Evolutionary conservation across 2,797 vertebrate genomes (phyloP).

Genomic region (Urophycis tenuis): DNA sequence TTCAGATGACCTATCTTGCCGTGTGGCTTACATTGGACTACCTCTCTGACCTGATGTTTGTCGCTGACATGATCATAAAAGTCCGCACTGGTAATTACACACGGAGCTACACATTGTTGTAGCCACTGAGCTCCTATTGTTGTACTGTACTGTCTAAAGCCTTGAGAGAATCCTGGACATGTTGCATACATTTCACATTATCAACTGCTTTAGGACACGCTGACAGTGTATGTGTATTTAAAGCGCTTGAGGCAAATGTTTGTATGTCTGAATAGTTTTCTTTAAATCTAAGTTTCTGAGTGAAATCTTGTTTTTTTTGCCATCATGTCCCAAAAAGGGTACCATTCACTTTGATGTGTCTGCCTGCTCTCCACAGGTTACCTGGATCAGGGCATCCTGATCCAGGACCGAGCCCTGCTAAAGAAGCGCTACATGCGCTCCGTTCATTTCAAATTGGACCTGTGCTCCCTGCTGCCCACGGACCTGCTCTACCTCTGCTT

Average conservation of each 20-base stretch:
- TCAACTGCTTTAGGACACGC: not conserved
- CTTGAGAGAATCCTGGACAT: too few relatives aligned
- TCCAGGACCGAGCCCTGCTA: slow-evolving; percentile 66
- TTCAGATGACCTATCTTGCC: slow-evolving; percentile 66
- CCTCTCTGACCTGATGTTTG: slow-evolving; percentile 76
- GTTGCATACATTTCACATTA: not conserved
- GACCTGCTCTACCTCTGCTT: slow-evolving; percentile 77
- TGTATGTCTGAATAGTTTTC: not conserved
- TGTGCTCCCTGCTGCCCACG: slow-evolving; percentile 75
- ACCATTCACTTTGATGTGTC: not conserved
- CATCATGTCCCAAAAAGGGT: not conserved
- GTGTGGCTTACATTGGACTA: slow-evolving; percentile 83
- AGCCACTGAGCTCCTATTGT: too few relatives aligned
- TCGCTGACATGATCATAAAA: slow-evolving; percentile 73
- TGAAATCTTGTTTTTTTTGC: too few relatives aligned
- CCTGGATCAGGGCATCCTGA: slow-evolving; percentile 83
- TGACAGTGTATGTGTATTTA: not conserved
- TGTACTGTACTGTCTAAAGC: too few relatives aligned
- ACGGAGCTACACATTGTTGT: not conserved
- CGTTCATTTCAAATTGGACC: slow-evolving; percentile 70
- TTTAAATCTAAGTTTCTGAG: not conserved
- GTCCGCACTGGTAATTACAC: slow-evolving; percentile 73
- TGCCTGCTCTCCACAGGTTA: slow-evolving; percentile 71
- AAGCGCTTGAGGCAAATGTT: not conserved
- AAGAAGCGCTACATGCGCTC: slow-evolving; percentile 71